These are phyloP conservation scores for Herpailurus yagouaroundi DNA, from an alignment of 2,113 vertebrate species.

Conservation along the genomic window DNA sequence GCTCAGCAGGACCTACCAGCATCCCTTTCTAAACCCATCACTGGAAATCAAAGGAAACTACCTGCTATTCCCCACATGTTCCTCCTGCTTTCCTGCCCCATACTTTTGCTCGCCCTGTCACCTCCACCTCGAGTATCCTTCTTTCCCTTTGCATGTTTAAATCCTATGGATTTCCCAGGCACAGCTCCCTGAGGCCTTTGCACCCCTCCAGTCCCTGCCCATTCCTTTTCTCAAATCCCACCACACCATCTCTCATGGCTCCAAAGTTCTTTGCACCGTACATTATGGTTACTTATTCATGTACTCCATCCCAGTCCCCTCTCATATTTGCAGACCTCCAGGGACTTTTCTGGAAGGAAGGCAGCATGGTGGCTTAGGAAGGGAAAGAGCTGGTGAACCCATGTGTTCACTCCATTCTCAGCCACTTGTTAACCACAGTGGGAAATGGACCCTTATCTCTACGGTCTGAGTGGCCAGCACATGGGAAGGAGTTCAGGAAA, in stretches of 20 bases:
- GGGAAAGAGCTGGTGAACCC: neutral
- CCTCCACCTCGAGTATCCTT: neutral
- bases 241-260: neutral
- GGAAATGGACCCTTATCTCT: neutral
- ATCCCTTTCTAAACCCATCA: neutral
- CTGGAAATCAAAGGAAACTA: neutral
- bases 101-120: neutral
- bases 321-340: neutral
- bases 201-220: neutral
- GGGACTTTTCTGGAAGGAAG: neutral
- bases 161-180: neutral
- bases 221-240: neutral
- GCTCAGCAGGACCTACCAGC: neutral
- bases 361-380: neutral
- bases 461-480: neutral
- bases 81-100: neutral
- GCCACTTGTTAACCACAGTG: neutral
- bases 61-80: neutral
- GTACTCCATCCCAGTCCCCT: neutral
- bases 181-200: neutral
- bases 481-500: neutral
- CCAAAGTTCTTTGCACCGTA: neutral
- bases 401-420: neutral
- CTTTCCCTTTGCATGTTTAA: neutral
- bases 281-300: neutral